Conservation (phyloP, 1,140 invertebrate genomes). For the Drosophila pseudoobscura region DNA sequence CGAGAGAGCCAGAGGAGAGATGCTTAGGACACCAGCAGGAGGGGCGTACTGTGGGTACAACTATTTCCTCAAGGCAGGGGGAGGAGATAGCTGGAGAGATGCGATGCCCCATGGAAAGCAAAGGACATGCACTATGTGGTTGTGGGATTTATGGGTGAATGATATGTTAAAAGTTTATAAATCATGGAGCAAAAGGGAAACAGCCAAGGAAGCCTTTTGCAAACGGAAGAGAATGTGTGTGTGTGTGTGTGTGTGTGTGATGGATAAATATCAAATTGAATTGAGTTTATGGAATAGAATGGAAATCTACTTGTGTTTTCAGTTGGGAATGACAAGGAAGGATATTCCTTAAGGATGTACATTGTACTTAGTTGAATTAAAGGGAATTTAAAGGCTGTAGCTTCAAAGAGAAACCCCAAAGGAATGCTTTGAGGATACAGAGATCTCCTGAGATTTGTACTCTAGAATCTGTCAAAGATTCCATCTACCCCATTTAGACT, state of each 20-base stretch:
- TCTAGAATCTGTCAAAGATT: no score
- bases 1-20: neutral
- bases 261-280: slow-evolving; percentile 21
- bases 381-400: no score
- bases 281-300: neutral
- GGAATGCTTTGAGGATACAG: no score
- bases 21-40: slow-evolving; percentile 16
- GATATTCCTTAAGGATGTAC: no score
- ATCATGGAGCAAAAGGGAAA: slow-evolving; percentile 4
- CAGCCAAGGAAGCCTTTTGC: slow-evolving; percentile 20
- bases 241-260: neutral
- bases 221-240: neutral
- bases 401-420: no score
- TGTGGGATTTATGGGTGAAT: slow-evolving; percentile 8
- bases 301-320: neutral
- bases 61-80: neutral
- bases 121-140: no score
- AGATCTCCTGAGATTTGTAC: no score
- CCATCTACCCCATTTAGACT: no score
- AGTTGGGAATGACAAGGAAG: no score
- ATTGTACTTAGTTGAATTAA: no score
- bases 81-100: slow-evolving; percentile 1
- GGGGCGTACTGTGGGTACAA: neutral
- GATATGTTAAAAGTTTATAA: slow-evolving; percentile 35
- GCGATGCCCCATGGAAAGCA: slow-evolving; percentile 22